These are phyloP conservation scores for Heliothis subflexa DNA, from an alignment of 1,140 invertebrate genomes.

Conservation along the genomic window DNA sequence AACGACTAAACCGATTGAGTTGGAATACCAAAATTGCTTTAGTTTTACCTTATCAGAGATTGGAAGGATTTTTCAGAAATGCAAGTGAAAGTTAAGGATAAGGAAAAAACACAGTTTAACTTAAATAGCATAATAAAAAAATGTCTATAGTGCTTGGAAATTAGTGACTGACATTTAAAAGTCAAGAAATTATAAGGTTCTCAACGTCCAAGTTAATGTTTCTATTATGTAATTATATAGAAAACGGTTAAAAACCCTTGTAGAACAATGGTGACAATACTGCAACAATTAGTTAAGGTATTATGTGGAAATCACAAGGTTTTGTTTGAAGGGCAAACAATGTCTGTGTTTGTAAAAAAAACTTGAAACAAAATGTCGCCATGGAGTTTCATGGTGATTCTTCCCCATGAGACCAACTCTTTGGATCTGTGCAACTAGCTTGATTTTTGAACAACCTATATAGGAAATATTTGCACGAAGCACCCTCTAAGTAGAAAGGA, in stretches of 20 bases:
- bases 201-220: background rate
- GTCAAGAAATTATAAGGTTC: background rate
- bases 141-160: background rate
- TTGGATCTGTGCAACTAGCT: no score
- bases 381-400: no score
- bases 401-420: no score
- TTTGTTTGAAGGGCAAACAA: background rate
- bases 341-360: background rate
- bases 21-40: no score
- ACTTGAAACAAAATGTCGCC: no score
- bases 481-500: no score
- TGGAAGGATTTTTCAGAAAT: no score
- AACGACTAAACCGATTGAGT: no score
- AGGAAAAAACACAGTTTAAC: background rate
- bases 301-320: slow-evolving; percentile 15
- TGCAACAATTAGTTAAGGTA: background rate
- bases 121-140: background rate
- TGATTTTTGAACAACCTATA: no score
- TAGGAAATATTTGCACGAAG: no score
- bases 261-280: slow-evolving; percentile 25
- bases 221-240: background rate
- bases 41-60: no score
- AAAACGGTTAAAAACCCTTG: background rate
- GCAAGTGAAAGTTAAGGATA: no score
- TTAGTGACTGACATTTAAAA: slow-evolving; percentile 1